These are phyloP conservation scores for Mizuhopecten yessoensis DNA, from an alignment of 1,140 invertebrate species.

Conservation along the genomic window DNA sequence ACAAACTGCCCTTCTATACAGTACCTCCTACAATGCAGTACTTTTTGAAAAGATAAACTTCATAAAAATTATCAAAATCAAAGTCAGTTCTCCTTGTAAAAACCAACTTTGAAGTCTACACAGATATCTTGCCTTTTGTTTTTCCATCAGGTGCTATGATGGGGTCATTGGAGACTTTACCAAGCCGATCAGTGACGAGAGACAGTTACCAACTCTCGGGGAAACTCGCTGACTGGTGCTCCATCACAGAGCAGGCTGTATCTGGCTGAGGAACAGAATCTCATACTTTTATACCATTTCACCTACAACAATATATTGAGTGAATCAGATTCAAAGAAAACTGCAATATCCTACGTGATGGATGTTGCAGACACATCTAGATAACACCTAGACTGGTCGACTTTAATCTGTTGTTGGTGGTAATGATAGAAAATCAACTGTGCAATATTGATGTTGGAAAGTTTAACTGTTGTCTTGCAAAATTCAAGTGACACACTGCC, in stretches of 20 bases:
- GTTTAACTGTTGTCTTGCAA: neutral
- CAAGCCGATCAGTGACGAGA: conserved; percentile 88
- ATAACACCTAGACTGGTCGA: no score
- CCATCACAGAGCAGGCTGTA: conserved; percentile 65
- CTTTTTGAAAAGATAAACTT: no score
- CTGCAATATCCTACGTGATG: no score
- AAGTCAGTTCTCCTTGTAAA: no score
- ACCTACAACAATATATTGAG: no score
- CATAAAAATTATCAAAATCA: no score
- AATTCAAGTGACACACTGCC: neutral
- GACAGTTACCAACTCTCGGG: conserved; percentile 84
- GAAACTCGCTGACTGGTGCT: conserved; percentile 80
- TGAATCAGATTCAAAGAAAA: no score
- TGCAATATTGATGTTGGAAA: neutral
- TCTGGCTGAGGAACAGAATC: conserved; percentile 47
- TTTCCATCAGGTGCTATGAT: conserved; percentile 89
- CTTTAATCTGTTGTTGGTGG: neutral
- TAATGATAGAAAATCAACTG: neutral
- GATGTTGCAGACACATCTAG: neutral
- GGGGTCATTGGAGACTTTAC: conserved; percentile 91
- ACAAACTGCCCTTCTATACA: no score
- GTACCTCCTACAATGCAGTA: no score
- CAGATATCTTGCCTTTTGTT: neutral
- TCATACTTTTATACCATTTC: neutral
- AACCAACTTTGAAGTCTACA: neutral